Evolutionary conservation across 2,113 vertebrate genomes (phyloP).

Genomic region (Maylandia zebra): DNA sequence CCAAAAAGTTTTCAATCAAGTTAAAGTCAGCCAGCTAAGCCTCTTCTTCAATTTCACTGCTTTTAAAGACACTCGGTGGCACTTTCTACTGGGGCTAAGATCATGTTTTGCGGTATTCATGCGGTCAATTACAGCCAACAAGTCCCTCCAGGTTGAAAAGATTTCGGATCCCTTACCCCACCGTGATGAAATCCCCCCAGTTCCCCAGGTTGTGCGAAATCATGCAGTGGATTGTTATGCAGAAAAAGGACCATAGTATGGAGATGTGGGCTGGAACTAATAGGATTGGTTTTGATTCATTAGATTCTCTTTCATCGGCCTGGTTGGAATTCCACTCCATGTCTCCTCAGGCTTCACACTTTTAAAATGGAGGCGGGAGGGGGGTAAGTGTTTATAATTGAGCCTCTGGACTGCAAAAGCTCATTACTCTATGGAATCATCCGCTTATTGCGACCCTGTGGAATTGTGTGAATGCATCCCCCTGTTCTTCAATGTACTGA

Average conservation of each 20-base stretch:
- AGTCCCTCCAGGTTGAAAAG: slow-evolving; percentile 34
- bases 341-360: slow-evolving; percentile 66
- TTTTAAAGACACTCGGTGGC: neutral
- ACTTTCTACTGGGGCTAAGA: neutral
- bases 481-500: neutral
- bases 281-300: slow-evolving; percentile 84
- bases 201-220: slow-evolving; percentile 63
- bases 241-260: slow-evolving; percentile 62
- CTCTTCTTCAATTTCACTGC: neutral
- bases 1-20: neutral
- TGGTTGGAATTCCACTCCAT: slow-evolving; percentile 80
- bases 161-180: slow-evolving; percentile 11
- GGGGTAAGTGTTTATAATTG: slow-evolving; percentile 56
- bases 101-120: slow-evolving; percentile 45
- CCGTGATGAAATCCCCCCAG: slow-evolving; percentile 5
- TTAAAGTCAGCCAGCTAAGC: neutral
- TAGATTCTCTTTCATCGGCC: slow-evolving; percentile 76
- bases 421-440: slow-evolving; percentile 39
- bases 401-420: slow-evolving; percentile 38
- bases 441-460: slow-evolving; percentile 5
- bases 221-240: slow-evolving; percentile 54
- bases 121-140: slow-evolving; percentile 48
- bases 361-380: slow-evolving; percentile 49
- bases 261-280: slow-evolving; percentile 78
- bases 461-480: slow-evolving; percentile 11